Percentiles rank a stretch among this genome's conserved stretches.
These are phyloP conservation scores for Hycleus cichorii DNA, from an alignment of 1,140 invertebrate species.

Conservation along the genomic window DNA sequence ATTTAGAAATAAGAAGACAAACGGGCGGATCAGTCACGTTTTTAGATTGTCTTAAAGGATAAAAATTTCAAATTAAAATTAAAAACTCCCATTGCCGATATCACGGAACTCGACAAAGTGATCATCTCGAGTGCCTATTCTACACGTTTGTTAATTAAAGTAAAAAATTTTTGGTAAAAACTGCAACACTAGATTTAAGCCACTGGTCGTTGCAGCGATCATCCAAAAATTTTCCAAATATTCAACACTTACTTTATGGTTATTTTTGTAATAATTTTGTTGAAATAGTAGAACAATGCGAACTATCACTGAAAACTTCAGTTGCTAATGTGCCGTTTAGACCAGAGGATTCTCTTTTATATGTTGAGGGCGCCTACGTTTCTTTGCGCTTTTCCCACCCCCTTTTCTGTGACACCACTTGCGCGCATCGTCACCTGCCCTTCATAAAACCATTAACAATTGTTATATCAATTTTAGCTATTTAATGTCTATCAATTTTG, in stretches of 20 bases:
- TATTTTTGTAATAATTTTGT: not conserved
- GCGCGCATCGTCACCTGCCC: conserved; percentile 7
- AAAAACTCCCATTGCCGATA: too few relatives aligned
- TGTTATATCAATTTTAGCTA: not conserved
- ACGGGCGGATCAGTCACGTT: not conserved
- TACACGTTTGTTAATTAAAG: too few relatives aligned
- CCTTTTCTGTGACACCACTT: conserved; percentile 2
- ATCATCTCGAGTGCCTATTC: conserved; percentile 4
- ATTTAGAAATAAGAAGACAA: not conserved
- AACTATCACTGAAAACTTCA: conserved; percentile 14
- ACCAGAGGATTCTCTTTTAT: conserved; percentile 19
- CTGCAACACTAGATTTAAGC: too few relatives aligned
- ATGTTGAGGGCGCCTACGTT: conserved; percentile 10
- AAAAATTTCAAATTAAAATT: too few relatives aligned
- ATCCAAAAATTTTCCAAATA: not conserved
- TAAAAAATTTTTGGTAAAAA: too few relatives aligned
- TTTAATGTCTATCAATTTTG: conserved; percentile 2
- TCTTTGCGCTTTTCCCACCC: conserved; percentile 19
- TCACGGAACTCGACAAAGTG: not conserved
- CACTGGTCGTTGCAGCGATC: not conserved
- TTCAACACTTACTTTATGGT: not conserved
- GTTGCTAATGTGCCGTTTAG: conserved; percentile 19
- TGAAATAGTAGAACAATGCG: conserved; percentile 1
- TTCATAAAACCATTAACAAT: conserved; percentile 9
- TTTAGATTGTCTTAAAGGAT: not conserved